These are phyloP conservation scores for Microchrysa polita DNA, from an alignment of 2,888 invertebrate genomes.

Conservation along the genomic window DNA sequence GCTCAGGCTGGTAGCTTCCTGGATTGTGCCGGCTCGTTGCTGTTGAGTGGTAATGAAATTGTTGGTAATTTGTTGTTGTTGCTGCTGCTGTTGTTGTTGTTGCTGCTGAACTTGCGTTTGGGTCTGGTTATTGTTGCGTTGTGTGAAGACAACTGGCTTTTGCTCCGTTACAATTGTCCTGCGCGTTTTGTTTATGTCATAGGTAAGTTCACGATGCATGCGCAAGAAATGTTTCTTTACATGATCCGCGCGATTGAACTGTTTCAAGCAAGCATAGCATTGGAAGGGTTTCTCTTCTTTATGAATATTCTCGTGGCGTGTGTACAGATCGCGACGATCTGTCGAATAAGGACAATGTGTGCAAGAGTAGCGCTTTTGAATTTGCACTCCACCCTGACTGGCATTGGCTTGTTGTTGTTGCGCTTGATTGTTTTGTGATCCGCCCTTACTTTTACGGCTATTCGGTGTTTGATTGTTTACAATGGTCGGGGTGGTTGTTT, in stretches of 20 bases:
- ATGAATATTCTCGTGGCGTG: constrained; percentile 92
- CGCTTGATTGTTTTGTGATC: constrained; percentile 50
- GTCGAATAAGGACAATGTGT: constrained; percentile 90
- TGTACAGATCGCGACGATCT: constrained; percentile 88
- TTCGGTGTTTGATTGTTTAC: constrained; percentile 32
- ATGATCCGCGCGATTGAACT: constrained; percentile 93
- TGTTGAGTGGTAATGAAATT: constrained; percentile 46
- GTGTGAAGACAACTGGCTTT: constrained; percentile 46
- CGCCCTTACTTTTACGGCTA: constrained; percentile 51
- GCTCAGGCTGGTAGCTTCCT: constrained; percentile 61
- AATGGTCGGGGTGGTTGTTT: constrained; percentile 7
- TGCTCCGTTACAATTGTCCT: constrained; percentile 57
- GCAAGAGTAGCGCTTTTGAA: constrained; percentile 83
- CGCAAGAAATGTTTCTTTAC: constrained; percentile 93
- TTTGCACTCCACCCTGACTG: constrained; percentile 60
- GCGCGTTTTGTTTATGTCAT: constrained; percentile 84
- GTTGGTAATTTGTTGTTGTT: constrained; percentile 52
- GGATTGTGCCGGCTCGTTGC: constrained; percentile 58
- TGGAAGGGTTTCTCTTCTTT: constrained; percentile 94
- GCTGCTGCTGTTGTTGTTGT: constrained; percentile 57
- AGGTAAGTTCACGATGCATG: constrained; percentile 90
- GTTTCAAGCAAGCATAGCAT: constrained; percentile 91
- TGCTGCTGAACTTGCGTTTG: constrained; percentile 52
- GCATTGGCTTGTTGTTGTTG: constrained; percentile 54
- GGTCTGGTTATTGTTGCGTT: constrained; percentile 56